Conservation (phyloP, 2,113 vertebrate genomes). For the Rostratula benghalensis region DNA sequence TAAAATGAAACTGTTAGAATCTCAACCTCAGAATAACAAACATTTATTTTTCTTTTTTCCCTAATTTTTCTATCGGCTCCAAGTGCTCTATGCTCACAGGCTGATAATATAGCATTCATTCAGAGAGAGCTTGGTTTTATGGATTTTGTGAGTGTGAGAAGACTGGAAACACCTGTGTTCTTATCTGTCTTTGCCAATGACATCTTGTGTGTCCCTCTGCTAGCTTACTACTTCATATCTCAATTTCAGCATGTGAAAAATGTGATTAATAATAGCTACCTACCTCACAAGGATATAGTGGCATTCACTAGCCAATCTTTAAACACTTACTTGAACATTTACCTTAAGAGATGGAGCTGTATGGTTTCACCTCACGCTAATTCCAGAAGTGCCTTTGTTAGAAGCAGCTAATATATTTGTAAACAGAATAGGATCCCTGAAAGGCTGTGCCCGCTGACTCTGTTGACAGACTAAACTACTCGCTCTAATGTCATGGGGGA, state of each 20-base stretch:
- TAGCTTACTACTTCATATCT: not conserved
- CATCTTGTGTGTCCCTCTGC: not conserved
- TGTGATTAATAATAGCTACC: not conserved
- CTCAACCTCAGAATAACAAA: not conserved
- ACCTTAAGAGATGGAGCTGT: not conserved
- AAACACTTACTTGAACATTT: not conserved
- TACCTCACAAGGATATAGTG: not conserved
- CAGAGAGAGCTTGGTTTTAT: not conserved
- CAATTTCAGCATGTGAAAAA: not conserved
- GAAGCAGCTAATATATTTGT: not conserved
- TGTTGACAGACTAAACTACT: not conserved
- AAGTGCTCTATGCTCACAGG: not conserved
- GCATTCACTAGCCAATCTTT: not conserved
- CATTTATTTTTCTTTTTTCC: not conserved
- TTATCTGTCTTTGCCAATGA: not conserved
- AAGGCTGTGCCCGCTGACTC: not conserved
- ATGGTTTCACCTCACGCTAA: not conserved
- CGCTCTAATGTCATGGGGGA: not conserved
- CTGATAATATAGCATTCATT: not conserved
- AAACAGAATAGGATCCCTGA: not conserved
- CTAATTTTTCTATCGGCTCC: not conserved
- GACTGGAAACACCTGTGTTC: not conserved
- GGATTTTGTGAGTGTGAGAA: not conserved
- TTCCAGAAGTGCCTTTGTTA: not conserved
- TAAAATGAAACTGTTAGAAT: not conserved